These are phyloP conservation scores for Gadopsis bispinosus DNA, from an alignment of 2,797 vertebrate genomes.

Conservation along the genomic window DNA sequence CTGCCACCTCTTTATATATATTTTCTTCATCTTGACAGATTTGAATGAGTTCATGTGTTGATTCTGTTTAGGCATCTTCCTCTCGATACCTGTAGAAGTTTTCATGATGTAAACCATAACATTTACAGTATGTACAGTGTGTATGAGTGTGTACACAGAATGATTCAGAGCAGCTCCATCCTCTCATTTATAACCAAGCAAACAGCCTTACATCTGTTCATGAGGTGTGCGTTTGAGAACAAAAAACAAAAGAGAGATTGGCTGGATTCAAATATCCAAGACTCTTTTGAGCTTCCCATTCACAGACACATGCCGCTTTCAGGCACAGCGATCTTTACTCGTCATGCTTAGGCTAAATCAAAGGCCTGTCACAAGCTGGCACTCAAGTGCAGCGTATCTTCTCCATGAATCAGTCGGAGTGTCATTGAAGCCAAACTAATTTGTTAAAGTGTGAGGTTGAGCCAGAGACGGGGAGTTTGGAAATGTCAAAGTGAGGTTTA, in stretches of 20 bases:
- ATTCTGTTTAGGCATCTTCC: conserved; percentile 27
- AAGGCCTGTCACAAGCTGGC: conserved; percentile 33
- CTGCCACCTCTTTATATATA: not conserved
- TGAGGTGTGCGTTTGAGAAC: conserved; percentile 2
- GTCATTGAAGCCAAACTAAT: conserved; percentile 30
- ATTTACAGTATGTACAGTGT: not conserved
- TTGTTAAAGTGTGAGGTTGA: not conserved
- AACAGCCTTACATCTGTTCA: conserved; percentile 13
- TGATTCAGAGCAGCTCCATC: conserved; percentile 29
- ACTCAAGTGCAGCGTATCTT: conserved; percentile 10
- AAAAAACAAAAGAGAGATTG: conserved; percentile 4
- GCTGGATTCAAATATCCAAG: conserved; percentile 45
- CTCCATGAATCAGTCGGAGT: conserved; percentile 34
- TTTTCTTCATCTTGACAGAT: not conserved
- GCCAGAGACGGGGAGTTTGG: conserved; percentile 12
- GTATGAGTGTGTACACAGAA: not conserved
- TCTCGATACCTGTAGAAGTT: conserved; percentile 29
- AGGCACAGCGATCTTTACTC: not conserved
- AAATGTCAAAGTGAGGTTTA: conserved; percentile 56
- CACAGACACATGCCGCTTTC: conserved; percentile 5
- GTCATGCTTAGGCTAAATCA: conserved; percentile 20
- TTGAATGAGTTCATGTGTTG: not conserved
- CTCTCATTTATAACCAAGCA: conserved; percentile 38
- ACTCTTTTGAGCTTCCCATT: conserved; percentile 25
- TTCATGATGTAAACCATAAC: conserved; percentile 12